Evolutionary conservation across 53 echinoderm and acorn worm genomes (phyloP).

Genomic region (Antedon mediterranea): DNA sequence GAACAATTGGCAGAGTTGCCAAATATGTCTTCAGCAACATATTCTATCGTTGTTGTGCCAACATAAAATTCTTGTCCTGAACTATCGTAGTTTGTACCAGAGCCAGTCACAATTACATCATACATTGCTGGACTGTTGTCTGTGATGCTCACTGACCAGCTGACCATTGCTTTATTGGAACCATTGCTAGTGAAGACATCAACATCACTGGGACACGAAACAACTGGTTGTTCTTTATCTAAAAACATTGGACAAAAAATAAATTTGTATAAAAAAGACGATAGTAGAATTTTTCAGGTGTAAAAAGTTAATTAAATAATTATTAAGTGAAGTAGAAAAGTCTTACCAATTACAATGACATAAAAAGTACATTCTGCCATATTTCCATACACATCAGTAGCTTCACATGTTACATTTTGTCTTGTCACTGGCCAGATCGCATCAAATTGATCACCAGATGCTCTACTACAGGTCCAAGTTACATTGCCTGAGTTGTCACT

Average conservation of each 20-base stretch:
- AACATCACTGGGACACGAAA: not conserved
- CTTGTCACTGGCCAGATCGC: not conserved
- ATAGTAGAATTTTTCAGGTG: no score
- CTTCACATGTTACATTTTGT: constrained; percentile 5
- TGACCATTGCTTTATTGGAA: not conserved
- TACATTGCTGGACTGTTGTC: not conserved
- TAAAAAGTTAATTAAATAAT: no score
- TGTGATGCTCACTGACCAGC: not conserved
- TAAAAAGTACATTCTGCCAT: not conserved
- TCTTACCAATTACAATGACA: constrained; percentile 15
- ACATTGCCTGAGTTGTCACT: constrained; percentile 11
- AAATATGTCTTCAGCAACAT: not conserved
- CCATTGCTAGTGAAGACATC: not conserved
- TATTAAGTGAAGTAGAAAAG: no score
- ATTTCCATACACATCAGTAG: constrained; percentile 9
- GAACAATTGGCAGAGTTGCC: not conserved
- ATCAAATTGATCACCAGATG: constrained; percentile 4
- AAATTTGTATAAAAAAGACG: not conserved
- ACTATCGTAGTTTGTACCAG: not conserved
- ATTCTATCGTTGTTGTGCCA: not conserved
- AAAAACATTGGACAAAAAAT: not conserved
- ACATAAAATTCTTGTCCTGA: not conserved
- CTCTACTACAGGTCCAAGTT: not conserved
- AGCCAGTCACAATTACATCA: not conserved
- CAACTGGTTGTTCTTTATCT: not conserved